phyloP scores from a whole-genome alignment of 2,888 invertebrate genomes.

The Coleophora flavipennella region DNA sequence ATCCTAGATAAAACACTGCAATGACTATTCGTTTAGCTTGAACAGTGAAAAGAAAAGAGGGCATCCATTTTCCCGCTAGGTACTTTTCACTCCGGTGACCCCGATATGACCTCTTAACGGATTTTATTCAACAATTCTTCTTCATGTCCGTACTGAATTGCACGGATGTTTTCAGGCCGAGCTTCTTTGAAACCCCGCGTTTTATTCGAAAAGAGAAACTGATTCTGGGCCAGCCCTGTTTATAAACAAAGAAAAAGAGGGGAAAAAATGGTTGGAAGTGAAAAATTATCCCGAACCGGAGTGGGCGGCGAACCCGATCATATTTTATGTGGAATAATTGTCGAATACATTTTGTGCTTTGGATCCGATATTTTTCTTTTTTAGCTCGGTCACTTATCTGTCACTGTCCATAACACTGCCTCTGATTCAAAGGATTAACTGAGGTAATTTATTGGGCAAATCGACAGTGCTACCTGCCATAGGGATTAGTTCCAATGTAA shows the following conservation, averaged over 20 bases:
- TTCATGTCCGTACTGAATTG: conserved; percentile 3
- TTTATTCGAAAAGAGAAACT: conserved; percentile 16
- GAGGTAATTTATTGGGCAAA: too few relatives aligned
- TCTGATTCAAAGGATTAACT: too few relatives aligned
- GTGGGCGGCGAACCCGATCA: conserved; percentile 16
- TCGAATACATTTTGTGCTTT: conserved; percentile 20
- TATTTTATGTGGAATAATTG: conserved; percentile 30
- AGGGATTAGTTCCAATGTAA: too few relatives aligned
- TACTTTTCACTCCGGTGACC: too few relatives aligned
- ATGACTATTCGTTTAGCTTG: too few relatives aligned
- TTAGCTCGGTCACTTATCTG: too few relatives aligned
- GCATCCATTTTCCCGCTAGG: too few relatives aligned
- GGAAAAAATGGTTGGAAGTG: conserved; percentile 20
- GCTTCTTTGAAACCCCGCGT: conserved; percentile 9
- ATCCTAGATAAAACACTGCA: too few relatives aligned
- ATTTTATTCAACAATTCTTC: not conserved
- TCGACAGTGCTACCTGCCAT: too few relatives aligned
- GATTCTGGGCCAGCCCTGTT: conserved; percentile 13
- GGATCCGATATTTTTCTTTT: too few relatives aligned
- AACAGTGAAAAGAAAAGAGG: too few relatives aligned
- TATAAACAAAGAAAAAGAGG: conserved; percentile 23
- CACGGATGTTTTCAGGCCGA: conserved; percentile 1
- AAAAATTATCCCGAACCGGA: conserved; percentile 22
- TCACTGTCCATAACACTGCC: too few relatives aligned
- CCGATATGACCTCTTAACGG: not conserved